These are phyloP conservation scores for Percopsis transmontana DNA, from an alignment of 2,113 vertebrate species.

Conservation along the genomic window DNA sequence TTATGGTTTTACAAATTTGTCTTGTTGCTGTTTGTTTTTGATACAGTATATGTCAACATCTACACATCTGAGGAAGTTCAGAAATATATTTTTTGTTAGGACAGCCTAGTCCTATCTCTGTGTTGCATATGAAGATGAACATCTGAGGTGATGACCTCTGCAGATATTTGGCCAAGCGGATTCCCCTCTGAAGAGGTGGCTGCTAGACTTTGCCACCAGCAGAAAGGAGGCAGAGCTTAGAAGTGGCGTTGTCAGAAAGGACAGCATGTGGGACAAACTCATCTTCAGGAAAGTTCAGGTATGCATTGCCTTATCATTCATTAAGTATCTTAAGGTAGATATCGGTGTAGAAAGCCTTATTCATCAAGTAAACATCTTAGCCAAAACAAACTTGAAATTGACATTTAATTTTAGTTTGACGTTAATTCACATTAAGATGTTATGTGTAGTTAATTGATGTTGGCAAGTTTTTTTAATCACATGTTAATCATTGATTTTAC, in stretches of 20 bases:
- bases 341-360: too few species aligned
- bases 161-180: conserved; percentile 94
- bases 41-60: not conserved
- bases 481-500: too few species aligned
- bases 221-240: conserved; percentile 93
- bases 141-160: not conserved
- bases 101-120: not conserved
- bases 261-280: conserved; percentile 95
- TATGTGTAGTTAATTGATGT: too few species aligned
- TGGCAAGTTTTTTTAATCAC: too few species aligned
- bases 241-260: conserved; percentile 87
- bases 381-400: too few species aligned
- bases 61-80: not conserved
- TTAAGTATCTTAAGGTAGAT: not conserved
- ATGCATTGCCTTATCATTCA: not conserved
- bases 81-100: not conserved
- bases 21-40: not conserved
- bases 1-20: not conserved
- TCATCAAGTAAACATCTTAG: too few species aligned
- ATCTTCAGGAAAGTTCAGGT: conserved; percentile 98
- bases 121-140: not conserved
- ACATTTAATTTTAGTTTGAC: too few species aligned
- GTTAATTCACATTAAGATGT: too few species aligned
- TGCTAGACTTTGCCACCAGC: conserved; percentile 92
- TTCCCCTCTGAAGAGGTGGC: conserved; percentile 88